phyloP scores from a whole-genome alignment of 2,888 invertebrate genomes.

The Lomographa bimaculata region DNA sequence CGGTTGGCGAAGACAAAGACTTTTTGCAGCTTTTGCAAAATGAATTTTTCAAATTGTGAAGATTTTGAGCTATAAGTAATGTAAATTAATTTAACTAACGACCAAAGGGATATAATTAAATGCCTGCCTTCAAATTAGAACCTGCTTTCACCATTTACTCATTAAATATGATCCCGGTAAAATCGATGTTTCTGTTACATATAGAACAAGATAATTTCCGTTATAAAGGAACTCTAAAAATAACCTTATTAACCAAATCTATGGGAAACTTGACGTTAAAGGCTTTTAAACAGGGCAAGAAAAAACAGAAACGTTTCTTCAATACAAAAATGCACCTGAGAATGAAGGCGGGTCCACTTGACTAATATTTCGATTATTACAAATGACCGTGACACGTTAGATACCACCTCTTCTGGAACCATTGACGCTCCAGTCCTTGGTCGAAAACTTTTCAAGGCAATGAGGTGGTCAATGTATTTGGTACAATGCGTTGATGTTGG shows the following conservation, averaged over 20 bases:
- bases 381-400: constrained; percentile 54
- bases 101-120: too few species aligned
- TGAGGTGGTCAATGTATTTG: constrained; percentile 45
- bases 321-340: constrained; percentile 83
- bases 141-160: too few species aligned
- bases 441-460: constrained; percentile 5
- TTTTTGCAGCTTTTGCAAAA: too few species aligned
- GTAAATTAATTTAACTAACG: too few species aligned
- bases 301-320: constrained; percentile 74
- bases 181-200: too few species aligned
- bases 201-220: too few species aligned
- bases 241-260: constrained; percentile 71
- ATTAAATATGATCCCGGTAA: too few species aligned
- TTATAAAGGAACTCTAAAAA: constrained; percentile 52
- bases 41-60: too few species aligned
- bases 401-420: constrained; percentile 27
- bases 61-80: too few species aligned
- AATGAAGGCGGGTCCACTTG: constrained; percentile 80
- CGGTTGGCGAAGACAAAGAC: too few species aligned
- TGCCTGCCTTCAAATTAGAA: too few species aligned
- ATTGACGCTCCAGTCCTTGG: constrained; percentile 33
- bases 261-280: constrained; percentile 73
- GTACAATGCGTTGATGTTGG: constrained; percentile 16
- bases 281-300: constrained; percentile 72
- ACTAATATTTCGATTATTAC: constrained; percentile 79